A percentile compares a stretch with the other conserved stretches of the same genome.
Conservation (phyloP, 2,888 invertebrate genomes). For the Athetis lepigone region DNA sequence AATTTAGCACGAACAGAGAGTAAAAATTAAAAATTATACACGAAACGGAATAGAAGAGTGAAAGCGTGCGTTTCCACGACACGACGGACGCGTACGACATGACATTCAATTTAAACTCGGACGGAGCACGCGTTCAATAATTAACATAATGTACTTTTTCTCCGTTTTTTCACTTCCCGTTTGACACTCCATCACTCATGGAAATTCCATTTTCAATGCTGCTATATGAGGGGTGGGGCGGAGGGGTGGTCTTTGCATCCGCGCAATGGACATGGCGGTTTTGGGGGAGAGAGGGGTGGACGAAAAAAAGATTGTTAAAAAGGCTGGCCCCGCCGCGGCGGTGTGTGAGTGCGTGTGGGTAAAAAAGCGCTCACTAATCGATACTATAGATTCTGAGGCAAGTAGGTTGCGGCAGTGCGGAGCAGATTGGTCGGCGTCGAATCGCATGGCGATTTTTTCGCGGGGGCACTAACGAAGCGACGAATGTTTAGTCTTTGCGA, state of each 20-base stretch:
- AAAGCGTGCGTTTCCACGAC: conserved; percentile 74
- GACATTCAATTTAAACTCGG: conserved; percentile 90
- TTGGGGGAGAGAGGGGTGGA: conserved; percentile 84
- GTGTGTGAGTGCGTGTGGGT: conserved; percentile 89
- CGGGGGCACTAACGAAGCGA: conserved; percentile 85
- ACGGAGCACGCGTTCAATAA: conserved; percentile 87
- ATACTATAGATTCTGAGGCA: conserved; percentile 90
- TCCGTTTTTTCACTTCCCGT: conserved; percentile 89
- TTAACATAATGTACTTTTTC: conserved; percentile 91
- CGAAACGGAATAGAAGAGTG: conserved; percentile 73
- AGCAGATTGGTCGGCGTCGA: conserved; percentile 81
- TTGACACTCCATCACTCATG: conserved; percentile 91
- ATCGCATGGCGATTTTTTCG: conserved; percentile 79
- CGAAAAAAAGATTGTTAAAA: conserved; percentile 91
- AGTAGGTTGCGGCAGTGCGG: conserved; percentile 86
- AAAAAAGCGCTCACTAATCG: conserved; percentile 90
- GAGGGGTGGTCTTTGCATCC: conserved; percentile 89
- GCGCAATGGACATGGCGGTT: conserved; percentile 90
- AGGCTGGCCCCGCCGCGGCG: conserved; percentile 87
- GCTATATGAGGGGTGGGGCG: conserved; percentile 84
- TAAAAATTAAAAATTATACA: conserved; percentile 72
- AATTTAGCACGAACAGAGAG: conserved; percentile 64
- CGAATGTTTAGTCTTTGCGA: conserved; percentile 85
- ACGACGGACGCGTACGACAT: conserved; percentile 80
- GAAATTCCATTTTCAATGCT: conserved; percentile 91